Base-by-base conservation (phyloP, 2,113 vertebrate genomes). In the Piprites chloris region DNA sequence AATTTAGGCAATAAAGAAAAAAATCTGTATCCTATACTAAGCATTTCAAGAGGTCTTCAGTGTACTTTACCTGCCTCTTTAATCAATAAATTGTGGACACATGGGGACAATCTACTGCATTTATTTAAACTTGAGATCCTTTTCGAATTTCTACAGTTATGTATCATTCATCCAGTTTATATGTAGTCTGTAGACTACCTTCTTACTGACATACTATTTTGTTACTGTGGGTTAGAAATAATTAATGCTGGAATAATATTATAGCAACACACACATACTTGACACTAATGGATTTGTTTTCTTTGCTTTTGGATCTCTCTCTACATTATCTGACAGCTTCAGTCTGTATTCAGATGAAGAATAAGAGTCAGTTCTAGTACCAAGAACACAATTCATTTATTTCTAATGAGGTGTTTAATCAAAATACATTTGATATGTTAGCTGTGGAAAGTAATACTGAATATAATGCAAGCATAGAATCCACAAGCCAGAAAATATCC, bases 241-340 rank as follows among this genome's bases (percentile, higher is more conserved):
- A 85, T 78, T 92, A 62, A 63, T 23, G 21, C 33, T 72, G 23
- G 58, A 91, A 33, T 47, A 49, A 73, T 3, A 1, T 68, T 87
- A 58, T 3, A 53, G 66, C 14, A 87, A 61, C 58, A 69, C 30
- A 46, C 30, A 35, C n/a, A 53, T 22, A 47, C 39, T 69, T 32
- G 67, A 90, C 32, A 46, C 18, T 50, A 94, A 91, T 33, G 46
- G 87, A 91, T 82, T 87, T 85, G 41, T 82, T 86, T 94, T 89
- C 65, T n/a, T 10, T 80, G 46, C 11, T 80, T 73, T 86, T 58
- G 58, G 30, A 24, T 61, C 23, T 55, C 58, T 69, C 61, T 30
- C 52, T 67, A 21, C 30, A 28, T 30, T 26, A 88, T 39, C 68
- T 80, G 81, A 58, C n/a, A 95, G 37, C 42, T 94, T 88, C 35